These are phyloP conservation scores for Montipora cactus DNA, from an alignment of 64 coral and sea anemone genomes.

Conservation along the genomic window DNA sequence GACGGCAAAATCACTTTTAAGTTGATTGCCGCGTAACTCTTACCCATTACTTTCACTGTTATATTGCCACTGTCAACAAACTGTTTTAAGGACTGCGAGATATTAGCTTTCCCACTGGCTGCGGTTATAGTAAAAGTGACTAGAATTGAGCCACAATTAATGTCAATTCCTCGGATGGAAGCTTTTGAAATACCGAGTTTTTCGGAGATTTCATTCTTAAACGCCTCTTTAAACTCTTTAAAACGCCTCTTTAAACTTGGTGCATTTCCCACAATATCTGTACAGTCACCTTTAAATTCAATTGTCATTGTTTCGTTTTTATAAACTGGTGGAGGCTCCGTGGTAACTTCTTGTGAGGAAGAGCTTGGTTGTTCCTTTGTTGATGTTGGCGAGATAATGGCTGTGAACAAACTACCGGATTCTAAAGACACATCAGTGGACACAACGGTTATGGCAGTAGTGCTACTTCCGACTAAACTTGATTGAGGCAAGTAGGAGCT, in stretches of 20 bases:
- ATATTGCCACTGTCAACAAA: slow-evolving; percentile 27
- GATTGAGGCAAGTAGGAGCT: background rate
- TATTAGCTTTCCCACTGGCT: slow-evolving; percentile 36
- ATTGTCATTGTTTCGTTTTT: slow-evolving; percentile 62
- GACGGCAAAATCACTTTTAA: slow-evolving; percentile 44
- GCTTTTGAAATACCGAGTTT: background rate
- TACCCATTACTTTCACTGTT: slow-evolving; percentile 1
- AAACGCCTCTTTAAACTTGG: background rate
- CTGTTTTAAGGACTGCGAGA: slow-evolving; percentile 30
- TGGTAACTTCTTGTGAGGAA: background rate
- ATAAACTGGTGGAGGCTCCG: slow-evolving; percentile 46
- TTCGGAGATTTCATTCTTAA: background rate
- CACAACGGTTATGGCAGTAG: background rate
- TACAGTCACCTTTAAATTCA: slow-evolving; percentile 68
- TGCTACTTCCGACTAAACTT: background rate
- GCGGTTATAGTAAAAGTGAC: slow-evolving; percentile 64
- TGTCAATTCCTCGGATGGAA: background rate
- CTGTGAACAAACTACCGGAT: background rate
- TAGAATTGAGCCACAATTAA: slow-evolving; percentile 68
- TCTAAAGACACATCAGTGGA: background rate
- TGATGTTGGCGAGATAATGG: background rate
- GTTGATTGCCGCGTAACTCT: slow-evolving; percentile 33
- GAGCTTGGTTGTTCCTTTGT: background rate
- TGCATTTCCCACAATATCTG: background rate
- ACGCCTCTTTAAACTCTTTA: slow-evolving; percentile 15